These are phyloP conservation scores for Peromyscus attwateri DNA, from an alignment of 2,797 vertebrate genomes.

Conservation along the genomic window DNA sequence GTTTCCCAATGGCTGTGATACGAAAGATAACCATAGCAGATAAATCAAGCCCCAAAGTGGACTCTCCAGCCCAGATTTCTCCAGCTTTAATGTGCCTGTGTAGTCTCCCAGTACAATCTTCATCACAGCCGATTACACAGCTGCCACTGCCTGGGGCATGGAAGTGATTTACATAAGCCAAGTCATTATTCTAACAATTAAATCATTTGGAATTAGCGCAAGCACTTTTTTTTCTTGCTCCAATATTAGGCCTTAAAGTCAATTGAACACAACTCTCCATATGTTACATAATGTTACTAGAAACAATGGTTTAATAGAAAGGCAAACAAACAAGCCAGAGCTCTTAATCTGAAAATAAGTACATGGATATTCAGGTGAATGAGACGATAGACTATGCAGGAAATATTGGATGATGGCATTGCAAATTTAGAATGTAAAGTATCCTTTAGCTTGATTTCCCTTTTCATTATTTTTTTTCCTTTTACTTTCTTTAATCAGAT, in stretches of 20 bases:
- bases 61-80: slow-evolving; percentile 9
- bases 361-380: neutral
- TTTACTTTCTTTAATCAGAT: neutral
- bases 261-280: neutral
- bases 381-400: neutral
- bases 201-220: slow-evolving; percentile 57
- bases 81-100: slow-evolving; percentile 3
- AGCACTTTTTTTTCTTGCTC: neutral
- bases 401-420: neutral
- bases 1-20: slow-evolving; percentile 9
- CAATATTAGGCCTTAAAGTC: slow-evolving; percentile 30
- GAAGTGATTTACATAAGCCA: slow-evolving; percentile 47
- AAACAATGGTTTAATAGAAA: slow-evolving; percentile 34
- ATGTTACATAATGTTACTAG: neutral
- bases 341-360: neutral
- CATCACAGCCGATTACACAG: neutral
- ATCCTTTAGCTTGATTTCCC: neutral
- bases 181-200: slow-evolving; percentile 57
- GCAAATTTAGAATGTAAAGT: slow-evolving; percentile 4
- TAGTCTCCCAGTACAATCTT: neutral
- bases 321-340: neutral
- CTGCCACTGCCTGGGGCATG: neutral
- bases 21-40: slow-evolving; percentile 18
- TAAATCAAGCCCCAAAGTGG: slow-evolving; percentile 56
- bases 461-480: neutral